These are phyloP conservation scores for Polymixis flavicincta DNA, from an alignment of 2,888 invertebrate species.

Conservation along the genomic window DNA sequence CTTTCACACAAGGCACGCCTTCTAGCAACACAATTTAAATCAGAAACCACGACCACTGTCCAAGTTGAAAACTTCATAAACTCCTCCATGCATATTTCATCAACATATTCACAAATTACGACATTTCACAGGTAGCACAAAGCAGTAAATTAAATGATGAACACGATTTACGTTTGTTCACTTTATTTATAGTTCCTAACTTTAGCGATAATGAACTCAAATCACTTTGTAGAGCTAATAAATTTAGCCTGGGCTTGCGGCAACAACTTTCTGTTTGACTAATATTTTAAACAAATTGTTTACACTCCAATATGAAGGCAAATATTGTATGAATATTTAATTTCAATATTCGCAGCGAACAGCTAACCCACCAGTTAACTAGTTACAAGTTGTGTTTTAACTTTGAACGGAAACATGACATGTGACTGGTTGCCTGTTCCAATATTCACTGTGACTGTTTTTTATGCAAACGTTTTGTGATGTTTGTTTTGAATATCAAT, in stretches of 20 bases:
- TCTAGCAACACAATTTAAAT: not conserved
- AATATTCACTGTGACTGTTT: constrained; percentile 8
- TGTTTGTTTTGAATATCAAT: not conserved
- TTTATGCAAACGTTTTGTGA: not conserved
- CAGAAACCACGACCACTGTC: not conserved
- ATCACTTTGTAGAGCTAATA: constrained; percentile 65
- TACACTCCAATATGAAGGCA: constrained; percentile 40
- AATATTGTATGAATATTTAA: constrained; percentile 42
- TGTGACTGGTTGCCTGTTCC: not conserved
- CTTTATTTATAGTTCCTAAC: constrained; percentile 65
- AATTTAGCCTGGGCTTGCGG: constrained; percentile 53
- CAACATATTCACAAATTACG: constrained; percentile 19
- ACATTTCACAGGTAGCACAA: constrained; percentile 21
- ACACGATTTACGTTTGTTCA: constrained; percentile 56
- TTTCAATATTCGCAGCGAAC: constrained; percentile 33
- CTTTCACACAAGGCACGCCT: not conserved
- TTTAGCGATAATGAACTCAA: constrained; percentile 64
- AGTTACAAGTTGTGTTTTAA: constrained; percentile 22
- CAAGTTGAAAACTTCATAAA: constrained; percentile 1
- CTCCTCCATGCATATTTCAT: constrained; percentile 18
- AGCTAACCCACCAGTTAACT: constrained; percentile 8
- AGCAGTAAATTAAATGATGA: constrained; percentile 52
- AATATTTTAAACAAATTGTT: constrained; percentile 61
- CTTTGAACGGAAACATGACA: constrained; percentile 10
- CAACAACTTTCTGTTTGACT: constrained; percentile 50